A percentile compares a stretch with the other conserved stretches of the same genome.
phyloP scores from a whole-genome alignment of 2,113 vertebrate species.

The Vulpes vulpes region DNA sequence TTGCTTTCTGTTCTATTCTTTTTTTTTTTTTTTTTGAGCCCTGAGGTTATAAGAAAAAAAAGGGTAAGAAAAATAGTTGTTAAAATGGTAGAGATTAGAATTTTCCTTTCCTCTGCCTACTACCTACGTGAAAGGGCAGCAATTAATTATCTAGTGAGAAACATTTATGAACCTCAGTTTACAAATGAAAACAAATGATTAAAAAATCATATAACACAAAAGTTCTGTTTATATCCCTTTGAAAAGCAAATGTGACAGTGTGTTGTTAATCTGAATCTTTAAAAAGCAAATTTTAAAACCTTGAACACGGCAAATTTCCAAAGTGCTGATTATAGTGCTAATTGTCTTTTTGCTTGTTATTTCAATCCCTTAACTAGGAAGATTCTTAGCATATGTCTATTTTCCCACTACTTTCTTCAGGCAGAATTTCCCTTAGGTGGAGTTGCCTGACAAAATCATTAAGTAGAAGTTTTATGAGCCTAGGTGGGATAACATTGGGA shows the following conservation, averaged over 20 bases:
- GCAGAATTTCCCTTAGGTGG: constrained; percentile 76
- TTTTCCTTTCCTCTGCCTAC: background rate
- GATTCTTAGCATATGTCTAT: constrained; percentile 71
- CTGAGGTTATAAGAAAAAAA: background rate
- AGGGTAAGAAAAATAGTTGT: background rate
- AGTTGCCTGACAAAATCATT: constrained; percentile 81
- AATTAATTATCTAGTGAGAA: constrained; percentile 46
- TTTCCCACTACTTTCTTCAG: constrained; percentile 67
- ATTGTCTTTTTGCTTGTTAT: constrained; percentile 83
- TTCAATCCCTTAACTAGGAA: constrained; percentile 75
- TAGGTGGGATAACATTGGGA: constrained; percentile 81
- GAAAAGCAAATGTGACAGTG: constrained; percentile 47
- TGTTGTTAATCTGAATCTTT: constrained; percentile 49
- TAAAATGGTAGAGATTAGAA: background rate
- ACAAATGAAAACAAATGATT: constrained; percentile 53
- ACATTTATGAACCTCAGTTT: constrained; percentile 21
- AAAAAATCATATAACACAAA: constrained; percentile 46
- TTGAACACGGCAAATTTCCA: constrained; percentile 62
- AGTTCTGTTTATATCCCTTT: constrained; percentile 46
- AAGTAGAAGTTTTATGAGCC: constrained; percentile 79
- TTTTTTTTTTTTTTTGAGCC: background rate
- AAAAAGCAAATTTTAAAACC: constrained; percentile 64
- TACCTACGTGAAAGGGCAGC: background rate
- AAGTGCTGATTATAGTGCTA: constrained; percentile 75
- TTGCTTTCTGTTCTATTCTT: background rate